Percentiles rank a stretch among this genome's conserved stretches.
phyloP scores from a whole-genome alignment of 1,140 invertebrate species.

The Cotesia typhae region DNA sequence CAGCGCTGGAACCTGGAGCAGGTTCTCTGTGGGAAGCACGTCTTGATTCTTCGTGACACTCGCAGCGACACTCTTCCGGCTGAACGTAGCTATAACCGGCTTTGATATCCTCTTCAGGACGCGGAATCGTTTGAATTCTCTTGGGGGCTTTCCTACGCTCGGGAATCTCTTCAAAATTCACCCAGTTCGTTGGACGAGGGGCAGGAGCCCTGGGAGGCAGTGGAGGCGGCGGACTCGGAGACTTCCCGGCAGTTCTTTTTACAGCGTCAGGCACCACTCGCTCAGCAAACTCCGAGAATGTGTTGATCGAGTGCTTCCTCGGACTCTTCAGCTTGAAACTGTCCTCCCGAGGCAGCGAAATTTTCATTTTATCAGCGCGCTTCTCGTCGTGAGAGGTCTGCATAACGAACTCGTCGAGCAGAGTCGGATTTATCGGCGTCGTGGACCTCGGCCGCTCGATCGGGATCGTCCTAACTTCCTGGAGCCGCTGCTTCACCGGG shows the following conservation, averaged over 20 bases:
- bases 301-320: slow-evolving; percentile 51
- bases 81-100: slow-evolving; percentile 78
- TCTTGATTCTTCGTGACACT: slow-evolving; percentile 75
- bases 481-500: slow-evolving; percentile 78
- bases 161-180: slow-evolving; percentile 86
- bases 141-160: slow-evolving; percentile 80
- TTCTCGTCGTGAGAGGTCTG: slow-evolving; percentile 57
- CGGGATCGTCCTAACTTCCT: slow-evolving; percentile 77
- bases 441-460: slow-evolving; percentile 87
- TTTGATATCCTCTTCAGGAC: slow-evolving; percentile 56
- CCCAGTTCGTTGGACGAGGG: slow-evolving; percentile 72
- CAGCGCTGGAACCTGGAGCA: slow-evolving; percentile 20
- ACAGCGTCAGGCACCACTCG: slow-evolving; percentile 47
- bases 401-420: slow-evolving; percentile 76
- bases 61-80: slow-evolving; percentile 82
- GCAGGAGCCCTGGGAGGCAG: slow-evolving; percentile 63
- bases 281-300: slow-evolving; percentile 60
- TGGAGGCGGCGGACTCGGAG: slow-evolving; percentile 63
- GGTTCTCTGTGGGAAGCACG: slow-evolving; percentile 55
- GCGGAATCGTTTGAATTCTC: slow-evolving; percentile 80
- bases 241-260: slow-evolving; percentile 45
- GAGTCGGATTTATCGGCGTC: slow-evolving; percentile 80
- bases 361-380: slow-evolving; percentile 73
- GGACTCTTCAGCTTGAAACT: slow-evolving; percentile 62
- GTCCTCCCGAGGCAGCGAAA: slow-evolving; percentile 74